Base-by-base conservation (phyloP, 1,140 invertebrate species). In the Euschistus heros region DNA sequence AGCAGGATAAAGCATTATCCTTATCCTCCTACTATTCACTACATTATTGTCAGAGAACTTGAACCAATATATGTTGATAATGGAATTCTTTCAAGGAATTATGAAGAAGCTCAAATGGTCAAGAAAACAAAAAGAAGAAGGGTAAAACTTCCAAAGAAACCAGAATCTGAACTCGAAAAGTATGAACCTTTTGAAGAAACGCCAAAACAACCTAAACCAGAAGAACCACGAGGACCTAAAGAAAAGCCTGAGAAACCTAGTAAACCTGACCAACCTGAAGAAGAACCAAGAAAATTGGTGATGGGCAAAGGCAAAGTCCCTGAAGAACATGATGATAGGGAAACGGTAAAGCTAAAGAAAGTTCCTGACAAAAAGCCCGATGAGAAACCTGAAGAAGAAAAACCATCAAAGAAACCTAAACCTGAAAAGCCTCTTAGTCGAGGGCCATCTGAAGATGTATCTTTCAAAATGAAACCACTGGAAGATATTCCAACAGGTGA, bases 31-130 rank as follows among this genome's bases (percentile, higher is more conserved):
- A 33, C 66, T 81, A 71, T 72, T 33, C 33, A 70, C 18, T 67
- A 63, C 54, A 66, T 70, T 27, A 61, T 66, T 14, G 68, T 74
- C 13, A 68, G 69, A 20, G 63, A 70, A 44, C 30, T 75, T 26
- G 71, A 71, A 66, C 71, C 72, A 22, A 65, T 68, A 26, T 68
- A 68, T 50, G 76, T 78, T 17, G 78, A 86, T 74, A 77, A 78
- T 71, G 86, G 86, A 27, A 79, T 84, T 67, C 68, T 88, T 26
- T 86, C 84, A 0, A 77, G 86, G 75, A 70, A 59, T 30, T 54
- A 54, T 47, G 64, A 68, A 69, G 68, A 69, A 66, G 62, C 63
- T 33, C 73, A 74, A 30, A 62, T 55, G 22, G 67, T 74, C 14
- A 69, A 69, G 26, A 64, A 66, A 57, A 46, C 57, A 44, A 61